Evolutionary conservation across 2,888 invertebrate species (phyloP), one percentile per base, ranked within the genome.

Genomic region (Apodemia hepburni): DNA sequence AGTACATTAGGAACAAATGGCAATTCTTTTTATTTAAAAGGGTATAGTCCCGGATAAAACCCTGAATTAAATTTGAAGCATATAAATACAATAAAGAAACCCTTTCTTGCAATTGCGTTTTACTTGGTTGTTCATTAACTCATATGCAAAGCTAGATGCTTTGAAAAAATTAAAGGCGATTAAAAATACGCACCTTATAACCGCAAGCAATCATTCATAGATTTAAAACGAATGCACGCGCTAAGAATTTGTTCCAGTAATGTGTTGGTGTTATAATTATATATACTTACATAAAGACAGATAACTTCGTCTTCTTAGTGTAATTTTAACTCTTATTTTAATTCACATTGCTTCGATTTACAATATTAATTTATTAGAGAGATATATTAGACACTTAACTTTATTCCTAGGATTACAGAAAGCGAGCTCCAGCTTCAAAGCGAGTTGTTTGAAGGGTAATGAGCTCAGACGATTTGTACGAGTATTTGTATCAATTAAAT

Each of bases 401-500:
- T 54, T 54, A 54, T 54, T 54, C 54, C 54, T 54, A 27, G 54
- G 54, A 54, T 54, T 54, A 27, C 27, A 11, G 54, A 22, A 54
- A 54, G 54, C 54, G 54, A 54, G 54, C 22, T 54, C 27, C 61
- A 64, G 58, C 61, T 60, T 59, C 22, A 42, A 58, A 66, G 63
- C 61, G 38, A 62, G 58, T 68, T 66, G 66, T 65, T 66, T 69
- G 63, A 70, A 69, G 70, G 69, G 66, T 67, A 69, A 71, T 69
- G 64, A 69, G 69, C 66, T 66, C 65, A 68, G 66, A 68, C 69
- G 68, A 70, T 74, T 71, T 69, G 72, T 69, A 68, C 66, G 78
- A 80, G 77, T 84, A 80, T 84, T 82, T 81, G 79, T 80, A 82
- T 84, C 83, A 85, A 89, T 88, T 86, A 87, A 89, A 86, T 85